A percentile compares a stretch with the other conserved stretches of the same genome.
phyloP scores from a whole-genome alignment of 2,797 vertebrate genomes.

The Pangasius larnaudii region DNA sequence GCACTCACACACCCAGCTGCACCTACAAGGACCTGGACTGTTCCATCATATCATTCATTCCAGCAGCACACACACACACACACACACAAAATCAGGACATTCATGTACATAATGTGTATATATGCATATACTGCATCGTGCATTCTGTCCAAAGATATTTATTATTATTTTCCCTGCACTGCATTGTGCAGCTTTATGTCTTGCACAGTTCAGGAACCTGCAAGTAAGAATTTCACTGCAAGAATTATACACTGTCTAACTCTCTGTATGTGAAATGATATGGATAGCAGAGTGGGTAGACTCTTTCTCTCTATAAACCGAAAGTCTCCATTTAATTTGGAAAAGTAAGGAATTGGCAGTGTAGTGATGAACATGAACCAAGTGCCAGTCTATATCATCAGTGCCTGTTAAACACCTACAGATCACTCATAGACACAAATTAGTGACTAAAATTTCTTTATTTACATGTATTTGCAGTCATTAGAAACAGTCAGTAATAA shows the following conservation, averaged over 20 bases:
- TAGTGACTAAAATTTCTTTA: not conserved
- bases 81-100: not conserved
- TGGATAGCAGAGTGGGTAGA: too few relatives aligned
- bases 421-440: not conserved
- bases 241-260: not conserved
- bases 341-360: not conserved
- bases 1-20: not conserved
- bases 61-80: not conserved
- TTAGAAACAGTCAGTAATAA: not conserved
- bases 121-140: not conserved
- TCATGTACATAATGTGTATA: not conserved
- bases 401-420: not conserved
- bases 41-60: not conserved
- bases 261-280: not conserved
- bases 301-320: too few relatives aligned
- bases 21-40: not conserved
- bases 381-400: not conserved
- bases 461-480: not conserved
- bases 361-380: not conserved
- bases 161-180: not conserved
- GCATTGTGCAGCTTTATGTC: not conserved
- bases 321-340: not conserved
- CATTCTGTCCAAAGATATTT: not conserved
- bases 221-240: not conserved
- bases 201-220: not conserved